Evolutionary conservation across 2,113 vertebrate species (phyloP).

Genomic region (Raja brachyura): DNA sequence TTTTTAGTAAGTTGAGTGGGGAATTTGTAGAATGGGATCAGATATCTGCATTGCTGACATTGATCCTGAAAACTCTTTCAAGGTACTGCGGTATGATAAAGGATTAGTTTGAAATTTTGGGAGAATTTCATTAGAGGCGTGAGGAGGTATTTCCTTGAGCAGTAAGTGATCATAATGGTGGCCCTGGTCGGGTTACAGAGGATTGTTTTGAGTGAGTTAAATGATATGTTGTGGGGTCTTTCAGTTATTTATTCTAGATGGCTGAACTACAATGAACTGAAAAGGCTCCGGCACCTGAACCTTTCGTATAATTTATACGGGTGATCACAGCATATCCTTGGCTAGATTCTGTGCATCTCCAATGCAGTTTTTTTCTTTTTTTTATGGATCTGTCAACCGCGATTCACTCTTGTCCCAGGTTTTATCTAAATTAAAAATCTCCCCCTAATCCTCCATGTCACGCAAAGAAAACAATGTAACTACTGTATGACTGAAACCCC

Average conservation of each 20-base stretch:
- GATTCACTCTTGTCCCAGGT: neutral
- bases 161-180: neutral
- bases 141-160: too few relatives aligned
- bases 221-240: neutral
- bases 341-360: neutral
- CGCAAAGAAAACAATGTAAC: neutral
- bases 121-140: too few relatives aligned
- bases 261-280: neutral
- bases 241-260: neutral
- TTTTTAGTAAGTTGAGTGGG: neutral
- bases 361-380: neutral
- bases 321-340: neutral
- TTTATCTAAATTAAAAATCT: slow-evolving; percentile 22
- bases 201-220: neutral
- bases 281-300: neutral
- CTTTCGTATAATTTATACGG: neutral
- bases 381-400: neutral
- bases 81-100: too few relatives aligned
- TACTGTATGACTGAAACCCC: neutral
- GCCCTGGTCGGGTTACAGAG: neutral
- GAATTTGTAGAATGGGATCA: neutral
- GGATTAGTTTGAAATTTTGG: too few relatives aligned
- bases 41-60: neutral
- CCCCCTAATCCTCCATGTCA: neutral
- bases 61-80: neutral